These are phyloP conservation scores for Colistium nudipinnis DNA, from an alignment of 2,113 vertebrate genomes.

Conservation along the genomic window DNA sequence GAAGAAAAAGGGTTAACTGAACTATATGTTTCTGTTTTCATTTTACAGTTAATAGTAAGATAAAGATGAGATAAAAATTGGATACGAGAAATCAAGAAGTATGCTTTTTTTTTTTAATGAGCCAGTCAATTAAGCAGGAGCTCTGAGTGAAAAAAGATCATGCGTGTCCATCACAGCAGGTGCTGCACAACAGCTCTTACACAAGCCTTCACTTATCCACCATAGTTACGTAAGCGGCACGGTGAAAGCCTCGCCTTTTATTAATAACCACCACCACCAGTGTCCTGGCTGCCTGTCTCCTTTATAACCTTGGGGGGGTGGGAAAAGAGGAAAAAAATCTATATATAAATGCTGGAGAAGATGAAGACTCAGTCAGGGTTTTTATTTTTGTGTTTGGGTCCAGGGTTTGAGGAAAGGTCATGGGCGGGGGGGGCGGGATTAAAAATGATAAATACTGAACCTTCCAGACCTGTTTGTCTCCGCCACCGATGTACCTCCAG, in stretches of 20 bases:
- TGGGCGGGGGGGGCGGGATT: background rate
- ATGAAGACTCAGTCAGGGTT: constrained; percentile 18
- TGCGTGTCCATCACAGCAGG: constrained; percentile 45
- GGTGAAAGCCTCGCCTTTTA: constrained; percentile 29
- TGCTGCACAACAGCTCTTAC: constrained; percentile 46
- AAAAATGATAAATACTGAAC: background rate
- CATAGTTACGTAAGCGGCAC: constrained; percentile 59
- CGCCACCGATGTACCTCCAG: constrained; percentile 20
- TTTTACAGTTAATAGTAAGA: background rate
- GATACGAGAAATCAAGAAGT: background rate
- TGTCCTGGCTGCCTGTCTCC: background rate
- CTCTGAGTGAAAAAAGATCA: constrained; percentile 15
- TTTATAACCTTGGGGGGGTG: constrained; percentile 42
- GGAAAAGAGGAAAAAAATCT: background rate
- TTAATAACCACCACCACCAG: constrained; percentile 8
- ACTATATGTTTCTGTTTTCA: too few relatives aligned
- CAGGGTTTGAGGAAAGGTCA: constrained; percentile 34
- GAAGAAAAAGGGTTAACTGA: too few relatives aligned
- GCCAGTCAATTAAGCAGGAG: background rate
- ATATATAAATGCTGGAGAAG: background rate
- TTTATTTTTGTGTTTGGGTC: constrained; percentile 17
- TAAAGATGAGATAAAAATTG: background rate
- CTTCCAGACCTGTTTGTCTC: constrained; percentile 32
- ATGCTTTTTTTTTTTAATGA: too few relatives aligned
- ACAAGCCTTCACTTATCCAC: constrained; percentile 43